Conservation (phyloP, 2,113 vertebrate species). For the Hypomesus transpacificus region DNA sequence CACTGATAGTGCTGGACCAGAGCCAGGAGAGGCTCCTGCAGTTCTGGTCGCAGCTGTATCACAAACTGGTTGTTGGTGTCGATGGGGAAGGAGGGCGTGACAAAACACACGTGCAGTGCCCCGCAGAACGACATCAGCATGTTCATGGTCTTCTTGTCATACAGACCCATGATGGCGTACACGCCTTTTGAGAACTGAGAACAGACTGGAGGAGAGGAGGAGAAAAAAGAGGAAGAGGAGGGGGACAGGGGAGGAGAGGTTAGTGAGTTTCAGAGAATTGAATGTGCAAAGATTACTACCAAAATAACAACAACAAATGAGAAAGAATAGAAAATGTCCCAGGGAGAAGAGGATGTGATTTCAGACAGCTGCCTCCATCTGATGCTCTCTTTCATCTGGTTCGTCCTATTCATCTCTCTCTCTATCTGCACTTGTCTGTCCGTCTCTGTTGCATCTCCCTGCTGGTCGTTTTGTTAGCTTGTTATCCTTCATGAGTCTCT, state of each 20-base stretch:
- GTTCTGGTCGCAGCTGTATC: slow-evolving; percentile 91
- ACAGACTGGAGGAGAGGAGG: slow-evolving; percentile 77
- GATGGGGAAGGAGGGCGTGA: slow-evolving; percentile 91
- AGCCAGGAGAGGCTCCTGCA: slow-evolving; percentile 90
- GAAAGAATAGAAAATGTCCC: no score
- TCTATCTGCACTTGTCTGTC: background rate
- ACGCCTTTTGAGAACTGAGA: slow-evolving; percentile 98
- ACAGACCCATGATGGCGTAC: slow-evolving; percentile 96
- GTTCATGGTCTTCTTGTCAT: slow-evolving; percentile 92
- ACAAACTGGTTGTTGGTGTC: slow-evolving; percentile 96
- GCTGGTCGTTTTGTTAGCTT: no score
- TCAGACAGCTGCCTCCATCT: no score
- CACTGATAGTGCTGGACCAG: slow-evolving; percentile 91
- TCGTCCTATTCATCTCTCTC: background rate
- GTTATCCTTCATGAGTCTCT: no score
- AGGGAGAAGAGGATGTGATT: no score
- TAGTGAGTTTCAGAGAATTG: background rate
- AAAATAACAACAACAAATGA: background rate
- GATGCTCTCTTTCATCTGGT: background rate
- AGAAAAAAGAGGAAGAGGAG: background rate
- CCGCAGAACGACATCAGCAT: slow-evolving; percentile 98
- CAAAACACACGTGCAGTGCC: slow-evolving; percentile 94
- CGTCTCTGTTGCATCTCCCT: no score
- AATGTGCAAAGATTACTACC: background rate
- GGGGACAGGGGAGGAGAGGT: background rate